phyloP scores from a whole-genome alignment of 2,797 vertebrate genomes.

The Graptemys geographica region DNA sequence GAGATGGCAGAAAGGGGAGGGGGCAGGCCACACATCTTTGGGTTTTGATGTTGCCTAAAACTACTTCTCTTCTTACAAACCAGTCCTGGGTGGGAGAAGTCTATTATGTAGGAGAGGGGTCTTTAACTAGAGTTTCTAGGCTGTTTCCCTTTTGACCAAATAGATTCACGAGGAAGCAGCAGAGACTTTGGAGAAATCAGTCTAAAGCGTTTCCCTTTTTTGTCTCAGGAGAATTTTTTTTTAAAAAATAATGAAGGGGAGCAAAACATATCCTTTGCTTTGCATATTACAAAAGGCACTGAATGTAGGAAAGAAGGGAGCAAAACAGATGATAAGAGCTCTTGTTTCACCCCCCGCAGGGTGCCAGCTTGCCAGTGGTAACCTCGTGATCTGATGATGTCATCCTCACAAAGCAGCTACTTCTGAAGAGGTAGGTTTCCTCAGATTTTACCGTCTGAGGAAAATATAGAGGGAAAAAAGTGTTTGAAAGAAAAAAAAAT shows the following conservation, averaged over 20 bases:
- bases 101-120: not conserved
- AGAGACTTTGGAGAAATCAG: constrained; percentile 28
- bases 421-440: constrained; percentile 74
- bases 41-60: constrained; percentile 24
- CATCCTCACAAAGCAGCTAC: constrained; percentile 69
- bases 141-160: constrained; percentile 36
- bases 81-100: constrained; percentile 20
- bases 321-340: constrained; percentile 56
- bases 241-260: constrained; percentile 45
- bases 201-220: not conserved
- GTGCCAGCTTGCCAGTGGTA: constrained; percentile 59
- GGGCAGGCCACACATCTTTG: not conserved
- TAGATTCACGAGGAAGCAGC: constrained; percentile 44
- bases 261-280: constrained; percentile 64
- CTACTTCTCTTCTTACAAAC: not conserved
- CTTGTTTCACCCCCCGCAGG: constrained; percentile 75
- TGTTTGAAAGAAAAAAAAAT: constrained; percentile 74
- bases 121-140: constrained; percentile 27
- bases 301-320: constrained; percentile 57
- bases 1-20: not conserved
- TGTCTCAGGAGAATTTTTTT: not conserved
- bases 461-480: constrained; percentile 61
- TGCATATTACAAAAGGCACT: constrained; percentile 61
- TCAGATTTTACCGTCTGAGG: constrained; percentile 71
- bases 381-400: constrained; percentile 67